phyloP scores from a whole-genome alignment of 2,888 invertebrate genomes.

The Melieria picta region DNA sequence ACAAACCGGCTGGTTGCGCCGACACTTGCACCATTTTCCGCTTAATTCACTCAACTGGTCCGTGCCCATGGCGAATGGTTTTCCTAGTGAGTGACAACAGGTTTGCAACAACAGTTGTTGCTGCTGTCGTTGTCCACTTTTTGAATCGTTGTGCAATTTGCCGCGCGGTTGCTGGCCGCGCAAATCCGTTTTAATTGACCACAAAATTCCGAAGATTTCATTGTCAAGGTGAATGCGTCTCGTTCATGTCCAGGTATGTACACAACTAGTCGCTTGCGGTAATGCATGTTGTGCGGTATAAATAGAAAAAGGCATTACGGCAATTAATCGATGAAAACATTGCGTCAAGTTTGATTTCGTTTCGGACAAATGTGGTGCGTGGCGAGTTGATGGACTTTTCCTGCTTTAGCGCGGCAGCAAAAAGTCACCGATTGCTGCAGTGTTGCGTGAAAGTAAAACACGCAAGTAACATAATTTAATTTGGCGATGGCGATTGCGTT shows the following conservation, averaged over 20 bases:
- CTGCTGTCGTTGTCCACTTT: background rate
- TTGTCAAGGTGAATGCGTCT: constrained; percentile 30
- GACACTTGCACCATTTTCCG: constrained; percentile 21
- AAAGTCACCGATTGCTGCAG: no score
- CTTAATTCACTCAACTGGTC: constrained; percentile 17
- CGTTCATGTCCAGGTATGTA: constrained; percentile 17
- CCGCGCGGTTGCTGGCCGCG: background rate
- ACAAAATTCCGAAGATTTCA: constrained; percentile 18
- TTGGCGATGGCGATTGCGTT: no score
- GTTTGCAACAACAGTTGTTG: background rate
- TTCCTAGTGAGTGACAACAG: background rate
- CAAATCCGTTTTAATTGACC: constrained; percentile 23
- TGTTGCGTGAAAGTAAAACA: no score
- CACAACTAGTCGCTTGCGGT: background rate
- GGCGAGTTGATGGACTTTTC: no score
- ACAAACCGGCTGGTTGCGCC: background rate
- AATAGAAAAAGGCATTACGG: constrained; percentile 7
- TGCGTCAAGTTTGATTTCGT: background rate
- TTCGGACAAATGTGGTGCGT: background rate
- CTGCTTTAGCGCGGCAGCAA: no score
- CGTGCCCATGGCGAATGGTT: constrained; percentile 16
- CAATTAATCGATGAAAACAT: constrained; percentile 3
- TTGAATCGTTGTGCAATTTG: background rate
- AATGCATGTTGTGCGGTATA: background rate
- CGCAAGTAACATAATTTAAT: no score